Percentiles rank a stretch among this genome's conserved stretches.
Evolutionary conservation across 2,113 vertebrate species (phyloP).

Genomic region (Prietella phreatophila): DNA sequence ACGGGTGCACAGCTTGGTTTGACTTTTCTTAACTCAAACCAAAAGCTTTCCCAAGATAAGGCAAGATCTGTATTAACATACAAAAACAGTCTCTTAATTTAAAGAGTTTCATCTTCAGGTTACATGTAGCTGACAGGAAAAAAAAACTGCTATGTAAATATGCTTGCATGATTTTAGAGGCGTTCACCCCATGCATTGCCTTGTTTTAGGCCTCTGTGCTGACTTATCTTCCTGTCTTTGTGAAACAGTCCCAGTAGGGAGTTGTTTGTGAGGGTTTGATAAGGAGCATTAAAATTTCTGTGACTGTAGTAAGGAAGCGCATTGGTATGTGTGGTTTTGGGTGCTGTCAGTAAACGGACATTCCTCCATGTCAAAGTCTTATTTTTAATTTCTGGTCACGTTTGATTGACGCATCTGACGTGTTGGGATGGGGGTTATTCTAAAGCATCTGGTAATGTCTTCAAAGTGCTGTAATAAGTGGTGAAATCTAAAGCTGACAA

Average conservation of each 20-base stretch:
- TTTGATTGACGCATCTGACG: background rate
- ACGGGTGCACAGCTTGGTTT: background rate
- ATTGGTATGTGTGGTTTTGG: background rate
- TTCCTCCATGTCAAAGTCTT: background rate
- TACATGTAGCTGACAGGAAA: background rate
- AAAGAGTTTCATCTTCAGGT: background rate
- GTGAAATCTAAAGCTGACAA: background rate
- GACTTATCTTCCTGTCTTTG: background rate
- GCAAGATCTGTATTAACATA: background rate
- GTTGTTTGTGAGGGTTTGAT: background rate
- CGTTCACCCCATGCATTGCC: background rate
- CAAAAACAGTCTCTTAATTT: background rate
- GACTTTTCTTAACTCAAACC: background rate
- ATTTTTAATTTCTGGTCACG: background rate
- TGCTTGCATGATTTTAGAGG: background rate
- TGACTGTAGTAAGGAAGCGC: background rate
- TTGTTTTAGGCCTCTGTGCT: background rate
- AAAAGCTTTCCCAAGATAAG: background rate
- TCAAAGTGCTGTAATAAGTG: background rate
- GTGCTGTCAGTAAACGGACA: background rate
- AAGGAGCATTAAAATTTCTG: background rate
- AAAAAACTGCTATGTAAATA: background rate
- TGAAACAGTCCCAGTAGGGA: background rate
- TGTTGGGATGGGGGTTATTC: background rate
- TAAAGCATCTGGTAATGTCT: background rate